phyloP scores from a whole-genome alignment of 37 sponge, comb jelly and placozoan genomes.

The Bolinopsis microptera region DNA sequence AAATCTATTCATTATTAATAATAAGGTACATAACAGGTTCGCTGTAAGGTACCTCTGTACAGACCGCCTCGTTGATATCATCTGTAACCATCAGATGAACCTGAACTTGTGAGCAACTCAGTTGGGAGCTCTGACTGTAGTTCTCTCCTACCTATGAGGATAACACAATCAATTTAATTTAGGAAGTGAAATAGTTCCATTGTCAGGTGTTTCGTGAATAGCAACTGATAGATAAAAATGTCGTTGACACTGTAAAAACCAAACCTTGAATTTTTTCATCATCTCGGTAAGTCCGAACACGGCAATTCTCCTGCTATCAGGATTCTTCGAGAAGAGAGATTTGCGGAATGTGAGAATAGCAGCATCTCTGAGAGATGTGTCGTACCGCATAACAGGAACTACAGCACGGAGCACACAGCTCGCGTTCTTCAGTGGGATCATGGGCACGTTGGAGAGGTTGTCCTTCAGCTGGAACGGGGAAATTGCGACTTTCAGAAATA shows the following conservation, averaged over 20 bases:
- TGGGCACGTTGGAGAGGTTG: conserved; percentile 28
- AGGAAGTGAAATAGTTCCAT: too few relatives aligned
- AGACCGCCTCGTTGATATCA: conserved; percentile 61
- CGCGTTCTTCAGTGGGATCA: conserved; percentile 17
- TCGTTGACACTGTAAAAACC: too few relatives aligned
- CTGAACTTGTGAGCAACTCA: conserved; percentile 61
- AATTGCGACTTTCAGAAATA: too few relatives aligned
- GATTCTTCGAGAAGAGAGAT: conserved; percentile 33
- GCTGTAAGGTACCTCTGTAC: conserved; percentile 60
- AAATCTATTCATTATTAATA: too few relatives aligned
- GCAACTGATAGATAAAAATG: too few relatives aligned
- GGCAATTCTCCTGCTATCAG: conserved; percentile 23
- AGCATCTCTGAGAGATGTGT: conserved; percentile 27
- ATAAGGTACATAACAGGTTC: too few relatives aligned
- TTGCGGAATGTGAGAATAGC: conserved; percentile 26
- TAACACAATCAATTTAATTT: too few relatives aligned
- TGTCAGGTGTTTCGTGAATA: too few relatives aligned
- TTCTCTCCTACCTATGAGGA: conserved; percentile 28
- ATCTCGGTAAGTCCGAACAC: conserved; percentile 49
- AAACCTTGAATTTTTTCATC: conserved; percentile 60
- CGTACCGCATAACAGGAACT: conserved; percentile 54
- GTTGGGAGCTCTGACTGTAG: conserved; percentile 38
- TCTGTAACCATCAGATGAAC: conserved; percentile 34
- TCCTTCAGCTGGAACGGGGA: conserved; percentile 48
- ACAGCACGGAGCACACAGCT: neutral